phyloP scores from a whole-genome alignment of 1,140 invertebrate species.

The Heliothis virescens region DNA sequence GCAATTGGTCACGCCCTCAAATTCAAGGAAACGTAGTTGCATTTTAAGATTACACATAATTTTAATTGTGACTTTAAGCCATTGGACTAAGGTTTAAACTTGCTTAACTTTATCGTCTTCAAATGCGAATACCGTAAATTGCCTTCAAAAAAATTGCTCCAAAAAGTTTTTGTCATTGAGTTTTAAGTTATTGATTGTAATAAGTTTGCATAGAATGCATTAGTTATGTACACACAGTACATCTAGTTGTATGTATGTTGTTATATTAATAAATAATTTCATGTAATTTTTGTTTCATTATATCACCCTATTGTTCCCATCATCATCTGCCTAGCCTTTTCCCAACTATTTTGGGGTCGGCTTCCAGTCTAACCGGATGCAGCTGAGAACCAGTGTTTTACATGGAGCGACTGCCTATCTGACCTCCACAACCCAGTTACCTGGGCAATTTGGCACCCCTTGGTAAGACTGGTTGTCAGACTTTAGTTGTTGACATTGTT shows the following conservation, averaged over 20 bases:
- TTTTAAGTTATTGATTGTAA: slow-evolving; percentile 9
- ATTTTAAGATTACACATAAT: not conserved
- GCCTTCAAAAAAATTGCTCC: too few species aligned
- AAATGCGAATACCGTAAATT: not conserved
- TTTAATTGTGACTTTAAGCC: not conserved
- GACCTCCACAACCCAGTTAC: too few species aligned
- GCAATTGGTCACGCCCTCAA: not conserved
- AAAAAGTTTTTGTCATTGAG: too few species aligned
- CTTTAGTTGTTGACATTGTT: too few species aligned
- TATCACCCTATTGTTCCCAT: slow-evolving; percentile 2
- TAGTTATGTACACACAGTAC: slow-evolving; percentile 41
- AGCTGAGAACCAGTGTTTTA: too few species aligned
- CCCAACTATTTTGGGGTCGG: too few species aligned
- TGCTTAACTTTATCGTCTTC: not conserved
- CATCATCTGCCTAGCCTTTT: too few species aligned
- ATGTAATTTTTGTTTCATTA: slow-evolving; percentile 39
- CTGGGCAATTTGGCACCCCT: too few species aligned
- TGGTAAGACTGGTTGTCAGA: too few species aligned
- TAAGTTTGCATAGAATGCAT: slow-evolving; percentile 39
- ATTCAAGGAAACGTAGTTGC: not conserved
- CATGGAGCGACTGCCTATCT: too few species aligned
- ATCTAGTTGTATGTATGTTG: slow-evolving; percentile 27
- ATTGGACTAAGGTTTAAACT: not conserved
- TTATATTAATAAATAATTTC: slow-evolving; percentile 44
- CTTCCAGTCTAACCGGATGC: too few species aligned